Evolutionary conservation across 2,888 invertebrate species (phyloP).

Genomic region (Drosophila bunnanda): DNA sequence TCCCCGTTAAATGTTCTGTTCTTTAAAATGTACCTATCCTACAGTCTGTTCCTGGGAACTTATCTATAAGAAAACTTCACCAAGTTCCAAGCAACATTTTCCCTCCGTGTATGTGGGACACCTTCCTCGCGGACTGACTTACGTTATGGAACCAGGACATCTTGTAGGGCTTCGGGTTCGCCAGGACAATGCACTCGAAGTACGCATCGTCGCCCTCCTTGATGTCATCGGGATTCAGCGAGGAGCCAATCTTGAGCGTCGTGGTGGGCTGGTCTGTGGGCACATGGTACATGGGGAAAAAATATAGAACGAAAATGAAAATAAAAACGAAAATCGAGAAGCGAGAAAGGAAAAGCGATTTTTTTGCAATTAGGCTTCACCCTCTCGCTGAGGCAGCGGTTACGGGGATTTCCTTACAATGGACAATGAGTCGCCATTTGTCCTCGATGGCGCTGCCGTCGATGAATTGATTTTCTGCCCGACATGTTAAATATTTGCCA

Average conservation of each 20-base stretch:
- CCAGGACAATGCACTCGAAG: conserved; percentile 93
- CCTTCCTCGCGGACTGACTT: conserved; percentile 85
- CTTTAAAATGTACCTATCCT: no score
- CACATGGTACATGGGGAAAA: conserved; percentile 58
- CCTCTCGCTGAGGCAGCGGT: conserved; percentile 22
- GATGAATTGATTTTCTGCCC: conserved; percentile 94
- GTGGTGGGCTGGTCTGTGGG: conserved; percentile 91
- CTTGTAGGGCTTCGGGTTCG: conserved; percentile 93
- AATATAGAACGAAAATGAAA: conserved; percentile 6
- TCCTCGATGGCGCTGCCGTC: conserved; percentile 93
- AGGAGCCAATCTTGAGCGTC: conserved; percentile 92
- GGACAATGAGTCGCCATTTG: conserved; percentile 94
- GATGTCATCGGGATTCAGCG: conserved; percentile 93
- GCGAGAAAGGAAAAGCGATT: conserved; percentile 21
- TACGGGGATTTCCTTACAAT: conserved; percentile 88
- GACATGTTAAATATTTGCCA: conserved; percentile 94
- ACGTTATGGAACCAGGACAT: conserved; percentile 95
- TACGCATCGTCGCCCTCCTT: conserved; percentile 96
- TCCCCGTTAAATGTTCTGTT: no score
- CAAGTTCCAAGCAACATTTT: not conserved
- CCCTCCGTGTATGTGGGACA: not conserved
- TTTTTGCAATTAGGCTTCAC: conserved; percentile 56
- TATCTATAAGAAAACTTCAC: not conserved
- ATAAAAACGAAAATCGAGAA: conserved; percentile 12
- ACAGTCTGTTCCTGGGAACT: no score